Conservation (phyloP, 2,113 vertebrate species). For the Muscicapa adusta region DNA sequence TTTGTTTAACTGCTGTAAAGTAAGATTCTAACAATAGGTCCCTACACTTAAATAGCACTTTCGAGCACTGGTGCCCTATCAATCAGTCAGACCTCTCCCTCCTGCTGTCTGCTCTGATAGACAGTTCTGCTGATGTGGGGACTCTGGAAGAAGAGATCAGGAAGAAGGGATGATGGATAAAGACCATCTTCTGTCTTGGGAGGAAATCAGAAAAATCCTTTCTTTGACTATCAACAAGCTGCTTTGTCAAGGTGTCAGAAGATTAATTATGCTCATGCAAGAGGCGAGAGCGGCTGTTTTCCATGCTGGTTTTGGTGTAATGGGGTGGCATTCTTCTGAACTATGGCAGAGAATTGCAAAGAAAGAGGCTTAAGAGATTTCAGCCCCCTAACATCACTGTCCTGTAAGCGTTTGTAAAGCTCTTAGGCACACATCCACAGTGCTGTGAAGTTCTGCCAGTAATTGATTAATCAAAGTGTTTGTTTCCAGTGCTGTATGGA, state of each 20-base stretch:
- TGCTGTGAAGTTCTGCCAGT: conserved; percentile 18
- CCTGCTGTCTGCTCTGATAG: conserved; percentile 74
- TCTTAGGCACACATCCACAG: conserved; percentile 16
- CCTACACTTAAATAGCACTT: conserved; percentile 74
- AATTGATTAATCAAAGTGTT: conserved; percentile 47
- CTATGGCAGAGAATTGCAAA: conserved; percentile 65
- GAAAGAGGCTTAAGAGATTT: conserved; percentile 67
- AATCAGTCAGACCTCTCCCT: conserved; percentile 71
- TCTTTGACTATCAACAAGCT: conserved; percentile 78
- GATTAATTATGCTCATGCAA: conserved; percentile 74
- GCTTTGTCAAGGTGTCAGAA: conserved; percentile 88
- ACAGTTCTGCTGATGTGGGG: conserved; percentile 79
- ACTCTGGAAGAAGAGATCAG: conserved; percentile 82
- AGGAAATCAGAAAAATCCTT: conserved; percentile 87
- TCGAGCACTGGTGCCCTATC: conserved; percentile 61
- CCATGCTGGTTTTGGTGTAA: conserved; percentile 30
- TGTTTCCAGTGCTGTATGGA: conserved; percentile 1
- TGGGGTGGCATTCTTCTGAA: conserved; percentile 67
- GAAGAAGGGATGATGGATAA: conserved; percentile 91
- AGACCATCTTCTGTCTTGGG: conserved; percentile 81
- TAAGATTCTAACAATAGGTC: conserved; percentile 77
- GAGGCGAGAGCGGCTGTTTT: conserved; percentile 44
- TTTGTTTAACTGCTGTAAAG: conserved; percentile 84
- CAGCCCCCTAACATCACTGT: conserved; percentile 32
- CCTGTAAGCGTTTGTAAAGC: conserved; percentile 12